These are phyloP conservation scores for Varecia variegata DNA, from an alignment of 2,797 vertebrate species.

Conservation along the genomic window DNA sequence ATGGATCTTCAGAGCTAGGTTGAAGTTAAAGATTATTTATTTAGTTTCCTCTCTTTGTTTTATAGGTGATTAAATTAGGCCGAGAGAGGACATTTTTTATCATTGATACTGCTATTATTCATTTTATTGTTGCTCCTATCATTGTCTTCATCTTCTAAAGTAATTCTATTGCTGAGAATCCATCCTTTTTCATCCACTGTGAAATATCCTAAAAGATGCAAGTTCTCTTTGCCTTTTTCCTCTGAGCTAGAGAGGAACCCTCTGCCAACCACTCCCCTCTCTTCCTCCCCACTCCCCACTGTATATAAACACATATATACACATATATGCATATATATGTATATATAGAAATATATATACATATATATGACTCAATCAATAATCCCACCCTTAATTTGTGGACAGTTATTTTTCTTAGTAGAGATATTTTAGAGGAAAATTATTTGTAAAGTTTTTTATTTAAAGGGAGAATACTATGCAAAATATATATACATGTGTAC, in stretches of 20 bases:
- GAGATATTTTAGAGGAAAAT: neutral
- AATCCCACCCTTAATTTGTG: neutral
- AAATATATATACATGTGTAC: neutral
- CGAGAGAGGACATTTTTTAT: neutral
- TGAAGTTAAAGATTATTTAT: neutral
- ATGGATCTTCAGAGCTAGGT: neutral
- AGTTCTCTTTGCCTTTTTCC: neutral
- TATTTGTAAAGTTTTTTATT: neutral
- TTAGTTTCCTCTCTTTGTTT: neutral
- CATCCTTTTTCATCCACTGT: neutral
- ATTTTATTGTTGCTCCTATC: neutral
- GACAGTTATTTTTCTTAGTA: neutral
- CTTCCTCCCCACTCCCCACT: neutral
- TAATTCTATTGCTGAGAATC: neutral
- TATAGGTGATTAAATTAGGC: neutral
- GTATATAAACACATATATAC: neutral
- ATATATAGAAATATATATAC: neutral
- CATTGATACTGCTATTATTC: neutral
- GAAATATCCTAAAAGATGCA: neutral
- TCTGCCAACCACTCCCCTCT: neutral
- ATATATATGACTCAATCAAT: neutral
- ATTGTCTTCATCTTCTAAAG: neutral
- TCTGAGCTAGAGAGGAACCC: neutral
- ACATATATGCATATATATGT: neutral
- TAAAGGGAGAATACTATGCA: neutral